Conservation (phyloP, 2,113 vertebrate genomes). For the Actenoides lindsayi region DNA sequence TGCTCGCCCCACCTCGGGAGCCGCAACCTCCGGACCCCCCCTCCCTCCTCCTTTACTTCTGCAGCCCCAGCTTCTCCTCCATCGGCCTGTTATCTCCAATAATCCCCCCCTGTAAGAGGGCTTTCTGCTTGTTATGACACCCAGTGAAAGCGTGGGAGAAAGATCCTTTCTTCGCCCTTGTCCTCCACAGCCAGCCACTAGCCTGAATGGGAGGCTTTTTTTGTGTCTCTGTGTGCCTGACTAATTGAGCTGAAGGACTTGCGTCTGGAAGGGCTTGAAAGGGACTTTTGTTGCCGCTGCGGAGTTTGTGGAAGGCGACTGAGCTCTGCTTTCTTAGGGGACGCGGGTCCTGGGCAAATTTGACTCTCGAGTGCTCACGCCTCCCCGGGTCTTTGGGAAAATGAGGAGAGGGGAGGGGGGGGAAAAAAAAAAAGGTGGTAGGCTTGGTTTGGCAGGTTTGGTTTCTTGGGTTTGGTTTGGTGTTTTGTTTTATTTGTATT, state of each 20-base stretch:
- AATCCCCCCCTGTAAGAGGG: conserved; percentile 76
- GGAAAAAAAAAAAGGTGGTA: background rate
- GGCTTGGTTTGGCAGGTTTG: background rate
- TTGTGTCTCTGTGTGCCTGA: conserved; percentile 76
- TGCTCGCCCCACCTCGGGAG: background rate
- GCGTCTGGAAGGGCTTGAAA: conserved; percentile 80
- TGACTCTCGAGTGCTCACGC: conserved; percentile 20
- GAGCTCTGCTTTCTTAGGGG: conserved; percentile 41
- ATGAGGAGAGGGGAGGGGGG: background rate
- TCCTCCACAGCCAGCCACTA: conserved; percentile 67
- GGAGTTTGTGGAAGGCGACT: conserved; percentile 59
- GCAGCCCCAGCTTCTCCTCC: conserved; percentile 23
- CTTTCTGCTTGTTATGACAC: conserved; percentile 84
- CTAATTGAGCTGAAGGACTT: conserved; percentile 84
- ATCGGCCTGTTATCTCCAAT: conserved; percentile 70
- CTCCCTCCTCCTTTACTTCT: background rate
- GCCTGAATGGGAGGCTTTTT: conserved; percentile 64
- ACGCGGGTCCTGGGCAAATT: conserved; percentile 43
- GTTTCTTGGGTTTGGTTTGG: too few species aligned
- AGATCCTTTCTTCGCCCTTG: conserved; percentile 69
- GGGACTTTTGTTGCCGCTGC: conserved; percentile 73
- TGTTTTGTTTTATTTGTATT: too few species aligned
- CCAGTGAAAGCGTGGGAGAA: conserved; percentile 76
- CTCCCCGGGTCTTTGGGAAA: background rate
- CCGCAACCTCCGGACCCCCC: background rate